Evolutionary conservation across 2,888 invertebrate species (phyloP), one percentile per base, ranked within the genome.

Genomic region (Phlogophora meticulosa): DNA sequence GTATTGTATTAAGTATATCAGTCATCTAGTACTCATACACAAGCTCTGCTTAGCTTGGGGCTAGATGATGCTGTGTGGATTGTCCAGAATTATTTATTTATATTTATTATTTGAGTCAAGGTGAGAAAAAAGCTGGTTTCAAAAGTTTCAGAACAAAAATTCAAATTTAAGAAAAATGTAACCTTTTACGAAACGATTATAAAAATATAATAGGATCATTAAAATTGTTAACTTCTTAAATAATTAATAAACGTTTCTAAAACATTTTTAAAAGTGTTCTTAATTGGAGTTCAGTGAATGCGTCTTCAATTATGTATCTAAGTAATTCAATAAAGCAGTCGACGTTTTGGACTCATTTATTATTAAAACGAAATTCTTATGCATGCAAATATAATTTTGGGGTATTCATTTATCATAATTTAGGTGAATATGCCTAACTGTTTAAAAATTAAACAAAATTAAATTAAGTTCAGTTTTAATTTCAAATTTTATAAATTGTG

Each of bases 321-420:
- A 22, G 15, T 67, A 46, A 68, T 58, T 62, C 15, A 32, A 58
- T 58, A 45, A 53, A 49, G 9, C 7, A 9, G 28, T 9, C 55
- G 32, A 62, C 36, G 28, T 17, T 58, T 43, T 62, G 1, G 20
- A n/a, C 24, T 51, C 10, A 59, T 67, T 53, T 36, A 53, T 32
- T 52, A 65, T 66, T 57, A 20, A 53, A 57, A 4, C 11, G 3
- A 40, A 43, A 53, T 61, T 62, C 5, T 55, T 40, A 28, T 53
- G 36, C 20, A 52, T 56, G 10, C 11, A 11, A 56, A 60, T 15
- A 9, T 36, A 42, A 59, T 60, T 65, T 59, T 20, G 10, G 17
- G 4, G 15, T 43, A 28, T 20, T 32, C 0, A 15, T 58, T 34
- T 64, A 22, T 48, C 28, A 45, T 63, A 53, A 57, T 56, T 71